A percentile compares a stretch with the other conserved stretches of the same genome.
Conservation (phyloP, 2,797 vertebrate species). For the Fringilla coelebs region DNA sequence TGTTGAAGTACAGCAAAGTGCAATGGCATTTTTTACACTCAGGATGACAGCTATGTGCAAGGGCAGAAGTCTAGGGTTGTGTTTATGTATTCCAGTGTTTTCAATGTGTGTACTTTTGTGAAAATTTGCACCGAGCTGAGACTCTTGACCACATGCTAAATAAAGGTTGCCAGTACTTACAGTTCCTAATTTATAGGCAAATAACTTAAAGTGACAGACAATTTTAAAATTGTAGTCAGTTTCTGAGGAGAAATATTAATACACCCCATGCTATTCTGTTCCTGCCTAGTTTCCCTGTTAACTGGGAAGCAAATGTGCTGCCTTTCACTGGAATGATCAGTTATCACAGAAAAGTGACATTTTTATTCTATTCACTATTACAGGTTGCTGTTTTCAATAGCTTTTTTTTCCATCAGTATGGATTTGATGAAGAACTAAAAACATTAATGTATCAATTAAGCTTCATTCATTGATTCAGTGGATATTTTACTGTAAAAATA, state of each 20-base stretch:
- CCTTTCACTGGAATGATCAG: not conserved
- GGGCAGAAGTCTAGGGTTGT: not conserved
- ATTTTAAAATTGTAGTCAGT: not conserved
- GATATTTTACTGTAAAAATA: not conserved
- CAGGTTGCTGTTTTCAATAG: not conserved
- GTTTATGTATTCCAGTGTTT: not conserved
- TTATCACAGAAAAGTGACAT: not conserved
- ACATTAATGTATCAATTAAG: not conserved
- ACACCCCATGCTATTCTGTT: not conserved
- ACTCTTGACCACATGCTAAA: not conserved
- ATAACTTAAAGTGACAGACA: not conserved
- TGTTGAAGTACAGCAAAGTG: accelerated
- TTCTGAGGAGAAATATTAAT: not conserved
- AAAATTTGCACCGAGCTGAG: not conserved
- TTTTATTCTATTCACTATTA: not conserved
- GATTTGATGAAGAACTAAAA: not conserved
- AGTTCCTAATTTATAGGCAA: not conserved
- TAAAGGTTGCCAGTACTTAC: not conserved
- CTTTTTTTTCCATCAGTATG: not conserved
- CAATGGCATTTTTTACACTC: not conserved
- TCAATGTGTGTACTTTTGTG: not conserved
- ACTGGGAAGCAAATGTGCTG: not conserved
- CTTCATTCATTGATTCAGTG: not conserved
- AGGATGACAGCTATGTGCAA: not conserved
- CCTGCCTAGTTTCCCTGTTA: not conserved